Percentiles rank a stretch among this genome's conserved stretches.
Conservation (phyloP, 2,113 vertebrate genomes). For the Lophotis ruficrista region DNA sequence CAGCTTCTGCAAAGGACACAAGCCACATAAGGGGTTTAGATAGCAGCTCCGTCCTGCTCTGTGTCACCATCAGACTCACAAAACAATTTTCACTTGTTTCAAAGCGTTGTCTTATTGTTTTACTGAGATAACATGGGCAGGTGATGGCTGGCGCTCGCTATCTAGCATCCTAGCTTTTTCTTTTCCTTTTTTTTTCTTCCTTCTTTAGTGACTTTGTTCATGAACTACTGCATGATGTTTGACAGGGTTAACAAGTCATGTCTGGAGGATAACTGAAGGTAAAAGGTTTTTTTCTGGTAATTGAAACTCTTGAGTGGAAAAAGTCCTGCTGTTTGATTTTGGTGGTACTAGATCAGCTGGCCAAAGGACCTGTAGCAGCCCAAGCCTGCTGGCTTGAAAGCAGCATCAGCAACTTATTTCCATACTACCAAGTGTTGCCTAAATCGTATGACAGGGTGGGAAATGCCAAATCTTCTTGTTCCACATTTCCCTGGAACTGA, state of each 20-base stretch:
- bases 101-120: accelerated
- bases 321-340: background rate
- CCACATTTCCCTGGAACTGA: background rate
- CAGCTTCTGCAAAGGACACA: slow-evolving; percentile 29
- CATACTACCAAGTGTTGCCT: background rate
- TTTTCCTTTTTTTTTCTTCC: background rate
- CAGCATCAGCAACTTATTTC: background rate
- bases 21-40: background rate
- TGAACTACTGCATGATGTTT: background rate
- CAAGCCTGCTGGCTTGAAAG: background rate
- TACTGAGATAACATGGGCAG: background rate
- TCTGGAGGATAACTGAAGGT: background rate
- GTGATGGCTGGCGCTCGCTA: background rate
- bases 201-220: background rate
- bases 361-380: background rate
- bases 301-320: background rate
- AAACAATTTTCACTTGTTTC: background rate
- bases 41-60: background rate
- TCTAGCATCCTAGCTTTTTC: background rate
- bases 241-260: background rate
- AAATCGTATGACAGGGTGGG: background rate
- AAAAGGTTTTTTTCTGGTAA: background rate
- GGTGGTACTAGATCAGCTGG: background rate
- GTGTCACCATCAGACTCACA: background rate
- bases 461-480: background rate